Evolutionary conservation across 2,888 invertebrate species (phyloP).

Genomic region (Cryptocephalus primarius): DNA sequence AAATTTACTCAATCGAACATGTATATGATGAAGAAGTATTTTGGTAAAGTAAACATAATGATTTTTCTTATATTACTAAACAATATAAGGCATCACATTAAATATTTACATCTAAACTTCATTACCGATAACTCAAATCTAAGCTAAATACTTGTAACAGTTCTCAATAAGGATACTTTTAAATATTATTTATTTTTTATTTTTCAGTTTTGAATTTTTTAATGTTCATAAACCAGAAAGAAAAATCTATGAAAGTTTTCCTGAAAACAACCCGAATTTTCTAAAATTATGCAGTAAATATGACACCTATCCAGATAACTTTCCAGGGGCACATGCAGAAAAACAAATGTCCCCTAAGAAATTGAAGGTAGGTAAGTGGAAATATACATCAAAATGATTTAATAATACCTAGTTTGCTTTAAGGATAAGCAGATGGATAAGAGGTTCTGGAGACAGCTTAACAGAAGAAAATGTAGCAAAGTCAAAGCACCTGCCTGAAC

Average conservation of each 20-base stretch:
- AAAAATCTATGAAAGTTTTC: conserved; percentile 36
- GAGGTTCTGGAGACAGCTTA: conserved; percentile 71
- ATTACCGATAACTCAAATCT: too few relatives aligned
- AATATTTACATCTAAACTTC: not conserved
- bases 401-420: conserved; percentile 20
- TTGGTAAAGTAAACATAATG: too few relatives aligned
- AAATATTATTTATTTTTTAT: conserved; percentile 2
- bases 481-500: conserved; percentile 24
- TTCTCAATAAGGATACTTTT: not conserved
- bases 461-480: conserved; percentile 47
- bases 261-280: conserved; percentile 34
- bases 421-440: conserved; percentile 69
- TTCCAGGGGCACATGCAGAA: conserved; percentile 32
- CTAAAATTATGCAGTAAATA: conserved; percentile 34
- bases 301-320: conserved; percentile 31
- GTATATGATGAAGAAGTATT: too few relatives aligned
- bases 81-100: too few relatives aligned
- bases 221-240: conserved; percentile 37
- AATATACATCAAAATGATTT: not conserved
- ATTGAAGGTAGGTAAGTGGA: conserved; percentile 40
- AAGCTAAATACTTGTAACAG: too few relatives aligned
- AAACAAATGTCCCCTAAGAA: conserved; percentile 47
- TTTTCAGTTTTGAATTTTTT: conserved; percentile 40
- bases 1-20: not conserved
- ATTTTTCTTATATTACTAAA: too few relatives aligned